phyloP scores from a whole-genome alignment of 2,888 invertebrate genomes.

The Drosophila percnosoma region DNA sequence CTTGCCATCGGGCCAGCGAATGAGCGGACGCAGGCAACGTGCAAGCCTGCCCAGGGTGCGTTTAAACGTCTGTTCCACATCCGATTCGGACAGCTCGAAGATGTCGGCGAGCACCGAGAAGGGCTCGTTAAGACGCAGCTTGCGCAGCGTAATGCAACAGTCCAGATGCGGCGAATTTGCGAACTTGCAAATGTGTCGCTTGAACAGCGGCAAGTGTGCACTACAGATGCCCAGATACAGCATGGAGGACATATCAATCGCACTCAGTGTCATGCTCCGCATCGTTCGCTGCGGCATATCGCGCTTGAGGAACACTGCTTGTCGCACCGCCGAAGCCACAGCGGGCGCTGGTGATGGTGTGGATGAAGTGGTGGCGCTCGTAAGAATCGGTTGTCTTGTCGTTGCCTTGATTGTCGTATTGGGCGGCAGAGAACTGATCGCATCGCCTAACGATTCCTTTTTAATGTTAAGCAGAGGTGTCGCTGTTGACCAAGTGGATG shows the following conservation, averaged over 20 bases:
- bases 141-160: slow-evolving; percentile 82
- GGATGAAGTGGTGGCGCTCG: slow-evolving; percentile 9
- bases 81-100: slow-evolving; percentile 81
- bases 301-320: slow-evolving; percentile 82
- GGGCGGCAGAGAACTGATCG: slow-evolving; percentile 79
- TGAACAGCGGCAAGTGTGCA: slow-evolving; percentile 78
- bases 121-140: slow-evolving; percentile 83
- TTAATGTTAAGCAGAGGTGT: slow-evolving; percentile 23
- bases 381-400: slow-evolving; percentile 27
- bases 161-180: slow-evolving; percentile 81
- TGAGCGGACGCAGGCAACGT: slow-evolving; percentile 81
- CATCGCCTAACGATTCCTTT: slow-evolving; percentile 70
- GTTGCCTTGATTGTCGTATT: slow-evolving; percentile 82
- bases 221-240: slow-evolving; percentile 78
- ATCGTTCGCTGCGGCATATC: slow-evolving; percentile 81
- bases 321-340: slow-evolving; percentile 63
- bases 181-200: slow-evolving; percentile 79
- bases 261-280: slow-evolving; percentile 78
- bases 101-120: slow-evolving; percentile 81
- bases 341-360: slow-evolving; percentile 51
- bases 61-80: slow-evolving; percentile 80
- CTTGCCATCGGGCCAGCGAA: slow-evolving; percentile 83
- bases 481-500: slow-evolving; percentile 41
- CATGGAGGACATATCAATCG: slow-evolving; percentile 82
- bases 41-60: slow-evolving; percentile 78